Evolutionary conservation across 2,888 invertebrate species (phyloP).

Genomic region (Drosophila anomalipes): DNA sequence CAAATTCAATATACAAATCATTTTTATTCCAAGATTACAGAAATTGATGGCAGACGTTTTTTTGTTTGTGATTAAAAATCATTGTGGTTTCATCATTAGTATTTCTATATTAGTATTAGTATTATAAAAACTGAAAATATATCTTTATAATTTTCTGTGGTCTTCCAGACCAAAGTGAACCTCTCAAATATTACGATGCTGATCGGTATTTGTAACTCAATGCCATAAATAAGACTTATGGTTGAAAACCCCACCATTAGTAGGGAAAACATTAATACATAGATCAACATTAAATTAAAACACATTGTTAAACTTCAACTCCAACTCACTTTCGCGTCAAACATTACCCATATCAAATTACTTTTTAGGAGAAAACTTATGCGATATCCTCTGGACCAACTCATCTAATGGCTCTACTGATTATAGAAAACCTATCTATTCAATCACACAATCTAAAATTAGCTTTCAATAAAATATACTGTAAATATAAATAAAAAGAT

Average conservation of each 20-base stretch:
- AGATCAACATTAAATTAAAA: neutral
- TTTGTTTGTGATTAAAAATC: neutral
- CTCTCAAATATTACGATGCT: neutral
- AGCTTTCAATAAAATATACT: neutral
- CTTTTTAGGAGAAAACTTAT: neutral
- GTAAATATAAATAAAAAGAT: neutral
- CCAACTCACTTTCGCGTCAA: neutral
- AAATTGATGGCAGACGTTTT: neutral
- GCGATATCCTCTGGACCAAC: neutral
- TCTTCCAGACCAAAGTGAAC: neutral
- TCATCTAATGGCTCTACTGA: no score
- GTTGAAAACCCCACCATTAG: neutral
- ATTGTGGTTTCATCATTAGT: neutral
- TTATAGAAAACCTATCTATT: no score
- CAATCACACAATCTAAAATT: no score
- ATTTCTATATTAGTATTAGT: neutral
- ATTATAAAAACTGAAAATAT: neutral
- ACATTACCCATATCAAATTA: neutral
- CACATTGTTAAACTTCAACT: neutral
- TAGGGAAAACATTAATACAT: neutral
- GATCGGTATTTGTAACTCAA: neutral
- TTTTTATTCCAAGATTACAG: neutral
- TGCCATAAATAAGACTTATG: neutral
- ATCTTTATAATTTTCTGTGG: neutral
- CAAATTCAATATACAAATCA: neutral